These are phyloP conservation scores for Aramus guarauna DNA, from an alignment of 2,113 vertebrate genomes.

Conservation along the genomic window DNA sequence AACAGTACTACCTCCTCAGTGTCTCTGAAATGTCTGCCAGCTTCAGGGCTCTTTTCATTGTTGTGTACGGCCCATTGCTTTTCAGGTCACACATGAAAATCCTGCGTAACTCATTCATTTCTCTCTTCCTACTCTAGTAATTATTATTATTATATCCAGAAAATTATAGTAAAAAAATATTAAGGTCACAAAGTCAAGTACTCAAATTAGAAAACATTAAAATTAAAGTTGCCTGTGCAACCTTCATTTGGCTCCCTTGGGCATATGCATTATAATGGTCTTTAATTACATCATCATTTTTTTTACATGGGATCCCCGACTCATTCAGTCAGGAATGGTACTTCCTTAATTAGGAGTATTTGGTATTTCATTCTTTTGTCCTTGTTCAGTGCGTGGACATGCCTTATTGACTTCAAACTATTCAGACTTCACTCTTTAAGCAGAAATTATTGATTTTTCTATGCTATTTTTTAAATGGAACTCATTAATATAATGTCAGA, in stretches of 20 bases:
- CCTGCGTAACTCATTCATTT: not conserved
- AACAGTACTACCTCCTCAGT: not conserved
- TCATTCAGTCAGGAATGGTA: not conserved
- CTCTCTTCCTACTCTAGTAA: not conserved
- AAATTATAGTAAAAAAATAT: not conserved
- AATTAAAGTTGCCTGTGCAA: not conserved
- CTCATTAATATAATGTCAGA: slow-evolving; percentile 8
- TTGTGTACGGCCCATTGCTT: not conserved
- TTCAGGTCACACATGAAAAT: not conserved
- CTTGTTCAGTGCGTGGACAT: not conserved
- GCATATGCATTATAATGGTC: not conserved
- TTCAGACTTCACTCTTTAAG: not conserved
- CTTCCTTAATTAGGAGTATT: not conserved
- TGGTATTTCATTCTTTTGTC: not conserved
- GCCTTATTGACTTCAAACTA: slow-evolving; percentile 18
- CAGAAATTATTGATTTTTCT: slow-evolving; percentile 40
- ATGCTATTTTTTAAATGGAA: slow-evolving; percentile 17
- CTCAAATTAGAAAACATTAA: slow-evolving; percentile 14
- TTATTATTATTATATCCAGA: not conserved
- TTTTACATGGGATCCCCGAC: not conserved
- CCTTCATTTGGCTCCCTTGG: not conserved
- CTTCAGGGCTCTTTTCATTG: not conserved
- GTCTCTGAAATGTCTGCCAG: not conserved
- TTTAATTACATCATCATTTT: slow-evolving; percentile 14
- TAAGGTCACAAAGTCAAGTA: not conserved